Conservation (phyloP, 2,888 invertebrate species). For the Gerosis bhagava region DNA sequence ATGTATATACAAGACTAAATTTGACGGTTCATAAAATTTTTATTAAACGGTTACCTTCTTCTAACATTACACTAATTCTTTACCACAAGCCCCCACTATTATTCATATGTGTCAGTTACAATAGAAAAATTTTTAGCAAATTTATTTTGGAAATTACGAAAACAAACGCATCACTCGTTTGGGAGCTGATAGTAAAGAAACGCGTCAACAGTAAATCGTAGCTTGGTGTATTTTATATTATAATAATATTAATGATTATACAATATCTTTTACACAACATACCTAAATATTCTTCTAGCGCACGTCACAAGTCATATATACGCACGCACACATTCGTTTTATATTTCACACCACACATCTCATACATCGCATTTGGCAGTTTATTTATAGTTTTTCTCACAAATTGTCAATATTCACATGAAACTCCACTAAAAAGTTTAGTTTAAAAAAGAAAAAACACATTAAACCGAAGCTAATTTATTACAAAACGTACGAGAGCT, state of each 20-base stretch:
- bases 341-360: slow-evolving; percentile 38
- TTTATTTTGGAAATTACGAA: slow-evolving; percentile 12
- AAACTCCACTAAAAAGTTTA: slow-evolving; percentile 41
- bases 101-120: too few relatives aligned
- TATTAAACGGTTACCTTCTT: slow-evolving; percentile 66
- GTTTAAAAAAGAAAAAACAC: too few relatives aligned
- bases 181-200: slow-evolving; percentile 63
- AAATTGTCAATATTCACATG: slow-evolving; percentile 71
- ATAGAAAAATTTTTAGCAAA: too few relatives aligned
- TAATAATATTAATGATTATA: slow-evolving; percentile 71
- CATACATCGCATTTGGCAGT: slow-evolving; percentile 73
- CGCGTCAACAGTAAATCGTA: slow-evolving; percentile 59
- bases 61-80: slow-evolving; percentile 56
- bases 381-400: slow-evolving; percentile 63
- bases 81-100: slow-evolving; percentile 62
- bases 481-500: slow-evolving; percentile 44
- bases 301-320: slow-evolving; percentile 40
- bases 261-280: slow-evolving; percentile 62
- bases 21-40: slow-evolving; percentile 67
- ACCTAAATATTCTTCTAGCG: slow-evolving; percentile 55
- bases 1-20: slow-evolving; percentile 79
- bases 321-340: slow-evolving; percentile 31
- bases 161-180: background rate
- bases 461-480: slow-evolving; percentile 40
- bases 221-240: slow-evolving; percentile 73